Evolutionary conservation across 2,797 vertebrate genomes (phyloP).

Genomic region (Coregonus ussuriensis): DNA sequence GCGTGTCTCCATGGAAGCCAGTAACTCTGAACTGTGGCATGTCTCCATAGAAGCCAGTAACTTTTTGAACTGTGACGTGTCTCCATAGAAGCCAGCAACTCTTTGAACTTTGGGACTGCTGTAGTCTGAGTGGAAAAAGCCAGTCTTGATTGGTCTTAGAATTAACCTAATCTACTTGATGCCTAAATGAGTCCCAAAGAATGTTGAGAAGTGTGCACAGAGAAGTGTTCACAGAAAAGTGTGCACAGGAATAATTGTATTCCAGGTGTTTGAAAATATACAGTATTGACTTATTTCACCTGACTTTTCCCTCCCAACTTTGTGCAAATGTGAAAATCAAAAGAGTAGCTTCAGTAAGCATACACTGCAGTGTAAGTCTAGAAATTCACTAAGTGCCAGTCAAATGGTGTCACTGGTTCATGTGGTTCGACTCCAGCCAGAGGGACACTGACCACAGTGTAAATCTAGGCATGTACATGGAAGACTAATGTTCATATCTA

Average conservation of each 20-base stretch:
- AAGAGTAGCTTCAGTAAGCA: neutral
- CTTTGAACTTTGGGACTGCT: constrained; percentile 38
- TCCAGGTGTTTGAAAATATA: neutral
- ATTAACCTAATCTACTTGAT: neutral
- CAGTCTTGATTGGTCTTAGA: constrained; percentile 1
- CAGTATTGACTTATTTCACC: neutral
- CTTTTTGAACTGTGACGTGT: constrained; percentile 40
- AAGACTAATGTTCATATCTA: neutral
- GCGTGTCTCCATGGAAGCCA: constrained; percentile 28
- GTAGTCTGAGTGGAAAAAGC: constrained; percentile 8
- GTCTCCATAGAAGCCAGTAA: constrained; percentile 24
- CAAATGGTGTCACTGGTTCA: too few relatives aligned
- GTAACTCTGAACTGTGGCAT: constrained; percentile 40
- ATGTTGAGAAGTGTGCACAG: neutral
- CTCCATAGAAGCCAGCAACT: constrained; percentile 27
- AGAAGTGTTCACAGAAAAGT: neutral
- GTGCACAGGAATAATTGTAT: too few relatives aligned
- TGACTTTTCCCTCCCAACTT: too few relatives aligned
- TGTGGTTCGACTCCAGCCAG: too few relatives aligned
- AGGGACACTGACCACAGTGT: neutral
- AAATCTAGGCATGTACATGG: neutral
- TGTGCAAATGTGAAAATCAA: neutral
- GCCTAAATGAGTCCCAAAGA: neutral
- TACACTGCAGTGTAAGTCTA: neutral
- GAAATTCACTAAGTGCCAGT: too few relatives aligned